phyloP scores from a whole-genome alignment of 1,140 invertebrate species.

The Trichoplusia ni region DNA sequence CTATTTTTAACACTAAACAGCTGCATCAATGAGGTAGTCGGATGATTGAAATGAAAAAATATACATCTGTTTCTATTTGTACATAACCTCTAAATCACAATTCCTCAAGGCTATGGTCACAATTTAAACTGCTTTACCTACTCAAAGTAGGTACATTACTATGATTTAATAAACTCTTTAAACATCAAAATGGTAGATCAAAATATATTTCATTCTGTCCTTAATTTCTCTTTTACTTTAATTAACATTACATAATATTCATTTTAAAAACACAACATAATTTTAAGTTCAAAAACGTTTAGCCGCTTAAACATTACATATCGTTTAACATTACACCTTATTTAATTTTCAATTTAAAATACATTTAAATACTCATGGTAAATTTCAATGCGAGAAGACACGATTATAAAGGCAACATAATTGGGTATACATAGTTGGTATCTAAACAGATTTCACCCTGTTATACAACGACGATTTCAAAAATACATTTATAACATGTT shows the following conservation, averaged over 20 bases:
- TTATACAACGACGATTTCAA: not conserved
- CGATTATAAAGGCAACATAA: constrained; percentile 27
- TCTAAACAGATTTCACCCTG: constrained; percentile 25
- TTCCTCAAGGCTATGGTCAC: constrained; percentile 22
- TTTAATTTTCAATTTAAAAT: not conserved
- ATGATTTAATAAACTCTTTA: not conserved
- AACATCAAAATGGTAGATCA: not conserved
- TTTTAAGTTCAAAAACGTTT: constrained; percentile 1
- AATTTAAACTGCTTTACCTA: constrained; percentile 19
- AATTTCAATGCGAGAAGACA: constrained; percentile 25
- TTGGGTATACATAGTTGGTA: constrained; percentile 5
- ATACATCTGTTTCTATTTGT: constrained; percentile 30
- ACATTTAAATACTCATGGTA: constrained; percentile 27
- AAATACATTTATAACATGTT: not conserved
- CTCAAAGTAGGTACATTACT: constrained; percentile 11
- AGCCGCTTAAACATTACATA: not conserved
- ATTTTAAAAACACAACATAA: too few species aligned
- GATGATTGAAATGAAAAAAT: constrained; percentile 34
- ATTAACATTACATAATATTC: too few species aligned
- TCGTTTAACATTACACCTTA: not conserved
- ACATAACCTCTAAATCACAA: constrained; percentile 32
- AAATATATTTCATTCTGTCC: too few species aligned
- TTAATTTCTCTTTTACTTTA: too few species aligned
- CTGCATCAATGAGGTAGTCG: constrained; percentile 40
- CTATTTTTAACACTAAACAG: constrained; percentile 17